phyloP scores from a whole-genome alignment of 1,140 invertebrate species.

The Dolichoris vasculosae region DNA sequence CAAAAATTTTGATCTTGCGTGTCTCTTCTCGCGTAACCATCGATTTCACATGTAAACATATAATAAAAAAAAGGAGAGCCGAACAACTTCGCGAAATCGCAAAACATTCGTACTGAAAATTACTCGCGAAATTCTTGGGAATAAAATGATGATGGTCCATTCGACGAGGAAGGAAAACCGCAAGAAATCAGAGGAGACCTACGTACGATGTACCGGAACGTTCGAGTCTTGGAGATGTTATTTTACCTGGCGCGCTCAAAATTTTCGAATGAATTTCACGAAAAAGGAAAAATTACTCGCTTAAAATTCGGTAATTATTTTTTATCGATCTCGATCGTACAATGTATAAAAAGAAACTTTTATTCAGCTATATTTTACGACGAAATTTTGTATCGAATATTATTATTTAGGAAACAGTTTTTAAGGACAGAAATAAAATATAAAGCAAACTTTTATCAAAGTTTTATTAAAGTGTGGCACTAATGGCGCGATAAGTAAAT shows the following conservation, averaged over 20 bases:
- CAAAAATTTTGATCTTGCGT: neutral
- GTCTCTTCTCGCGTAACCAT: neutral
- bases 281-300: conserved; percentile 10
- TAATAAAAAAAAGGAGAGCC: neutral
- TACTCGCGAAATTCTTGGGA: neutral
- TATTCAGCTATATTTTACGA: neutral
- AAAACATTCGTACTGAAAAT: conserved; percentile 10
- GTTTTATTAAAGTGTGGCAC: no score
- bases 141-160: conserved; percentile 5
- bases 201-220: conserved; percentile 47
- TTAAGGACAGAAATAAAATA: no score
- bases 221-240: neutral
- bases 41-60: neutral
- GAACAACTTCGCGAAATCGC: neutral
- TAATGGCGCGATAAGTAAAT: no score
- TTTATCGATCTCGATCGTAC: neutral
- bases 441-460: no score
- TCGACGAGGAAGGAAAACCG: conserved; percentile 47
- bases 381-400: neutral
- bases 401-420: no score
- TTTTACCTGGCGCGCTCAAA: neutral
- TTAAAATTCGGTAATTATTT: neutral
- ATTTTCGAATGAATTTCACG: conserved; percentile 24
- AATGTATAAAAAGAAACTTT: neutral
- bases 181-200: conserved; percentile 41